Conservation (phyloP, 2,888 invertebrate species). For the Lasioglossum marginatum region DNA sequence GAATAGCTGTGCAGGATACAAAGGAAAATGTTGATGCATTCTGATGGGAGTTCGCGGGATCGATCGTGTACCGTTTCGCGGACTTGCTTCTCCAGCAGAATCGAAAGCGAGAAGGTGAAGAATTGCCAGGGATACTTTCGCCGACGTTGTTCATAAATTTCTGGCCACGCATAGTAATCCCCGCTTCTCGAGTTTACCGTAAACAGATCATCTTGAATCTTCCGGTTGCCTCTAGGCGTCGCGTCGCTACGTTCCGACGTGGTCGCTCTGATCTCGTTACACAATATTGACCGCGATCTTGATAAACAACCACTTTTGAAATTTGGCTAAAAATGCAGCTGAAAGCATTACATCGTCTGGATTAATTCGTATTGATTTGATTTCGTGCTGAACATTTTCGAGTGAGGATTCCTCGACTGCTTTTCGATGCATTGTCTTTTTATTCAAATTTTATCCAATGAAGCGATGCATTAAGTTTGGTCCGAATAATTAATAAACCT, state of each 20-base stretch:
- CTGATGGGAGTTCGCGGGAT: not conserved
- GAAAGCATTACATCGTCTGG: not conserved
- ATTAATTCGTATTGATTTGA: not conserved
- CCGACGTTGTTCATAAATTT: slow-evolving; percentile 47
- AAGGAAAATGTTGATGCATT: not conserved
- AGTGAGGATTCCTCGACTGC: not conserved
- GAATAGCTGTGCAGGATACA: not conserved
- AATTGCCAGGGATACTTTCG: slow-evolving; percentile 27
- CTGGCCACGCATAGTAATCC: slow-evolving; percentile 1
- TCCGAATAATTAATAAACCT: not conserved
- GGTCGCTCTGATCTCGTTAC: not conserved
- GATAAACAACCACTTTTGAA: not conserved
- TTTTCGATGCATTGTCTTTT: not conserved
- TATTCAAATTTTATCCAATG: too few relatives aligned
- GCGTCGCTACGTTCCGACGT: not conserved
- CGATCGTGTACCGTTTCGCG: not conserved
- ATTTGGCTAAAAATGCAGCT: not conserved
- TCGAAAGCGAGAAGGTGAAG: slow-evolving; percentile 31
- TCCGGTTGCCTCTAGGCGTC: not conserved
- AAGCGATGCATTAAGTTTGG: not conserved
- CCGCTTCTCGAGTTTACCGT: slow-evolving; percentile 19
- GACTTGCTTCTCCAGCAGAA: slow-evolving; percentile 8
- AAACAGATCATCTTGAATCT: slow-evolving; percentile 39
- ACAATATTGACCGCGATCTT: not conserved
- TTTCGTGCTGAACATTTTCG: not conserved